Evolutionary conservation across 2,113 vertebrate species (phyloP), one percentile per base, ranked within the genome.

Genomic region (Pteronura brasiliensis): DNA sequence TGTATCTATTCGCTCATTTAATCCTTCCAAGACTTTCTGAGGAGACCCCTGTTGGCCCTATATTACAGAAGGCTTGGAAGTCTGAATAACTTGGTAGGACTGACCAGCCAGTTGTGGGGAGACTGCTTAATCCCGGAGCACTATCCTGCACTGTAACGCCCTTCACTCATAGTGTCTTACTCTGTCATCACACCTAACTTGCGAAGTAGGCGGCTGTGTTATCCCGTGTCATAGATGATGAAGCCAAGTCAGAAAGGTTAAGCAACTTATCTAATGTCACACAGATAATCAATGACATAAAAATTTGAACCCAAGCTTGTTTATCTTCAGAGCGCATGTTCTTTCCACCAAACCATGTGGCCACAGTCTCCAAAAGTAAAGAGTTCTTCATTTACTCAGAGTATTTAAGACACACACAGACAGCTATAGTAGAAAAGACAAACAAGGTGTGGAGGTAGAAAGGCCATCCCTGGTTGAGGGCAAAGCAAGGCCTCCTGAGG

Each of bases 211-310:
- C 55, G 76, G 34, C 71, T 96, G 34, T 79, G 42, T 55, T 65
- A 52, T 39, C 18, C 39, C 25, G 42, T 63, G 72, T 61, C 59
- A 23, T 23, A 87, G 31, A 87, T 98, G 84, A 67, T 67, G 93
- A 98, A 92, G 93, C 49, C 14, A 77, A 61, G 52, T 92, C 57
- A 90, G 63, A 95, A 95, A 93, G 15, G 31, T 49, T 55, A 77
- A 94, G 65, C 80, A 95, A 77, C 4, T 59, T 84, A 87, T 6
- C 52, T 63, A 96, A 90, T 13, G 7, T 47, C 92, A 59, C 0
- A 0, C 57, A 93, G 17, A 36, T 97, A 71, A 79, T 42, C 27
- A 63, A 77, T 69, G 36, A 21, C 20, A 97, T 49, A 90, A 71
- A 84, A 87, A 55, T 27, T 18, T 44, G 3, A 92, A 82, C 44